Evolutionary conservation across 2,113 vertebrate species (phyloP).

Genomic region (Poecilia latipinna): DNA sequence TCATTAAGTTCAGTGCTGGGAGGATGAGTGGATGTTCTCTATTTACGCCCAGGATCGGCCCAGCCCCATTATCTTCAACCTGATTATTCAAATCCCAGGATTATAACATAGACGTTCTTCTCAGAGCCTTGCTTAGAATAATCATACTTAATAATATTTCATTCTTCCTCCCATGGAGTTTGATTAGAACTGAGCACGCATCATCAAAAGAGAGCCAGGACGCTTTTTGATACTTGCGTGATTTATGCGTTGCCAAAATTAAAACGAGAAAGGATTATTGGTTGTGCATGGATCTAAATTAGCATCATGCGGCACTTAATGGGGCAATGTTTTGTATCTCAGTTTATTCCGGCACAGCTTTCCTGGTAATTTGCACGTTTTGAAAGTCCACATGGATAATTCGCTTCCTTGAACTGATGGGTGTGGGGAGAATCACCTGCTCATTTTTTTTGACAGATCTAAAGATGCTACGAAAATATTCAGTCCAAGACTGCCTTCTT

Average conservation of each 20-base stretch:
- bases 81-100: conserved; percentile 81
- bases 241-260: conserved; percentile 52
- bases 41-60: conserved; percentile 70
- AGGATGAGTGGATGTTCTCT: conserved; percentile 77
- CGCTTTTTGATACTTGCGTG: conserved; percentile 54
- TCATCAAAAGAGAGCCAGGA: conserved; percentile 67
- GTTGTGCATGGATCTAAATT: conserved; percentile 59
- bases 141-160: conserved; percentile 71
- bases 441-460: conserved; percentile 74
- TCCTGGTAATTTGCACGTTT: conserved; percentile 20
- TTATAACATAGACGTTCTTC: conserved; percentile 72
- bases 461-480: conserved; percentile 69
- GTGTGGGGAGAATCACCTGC: conserved; percentile 73
- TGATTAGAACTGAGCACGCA: conserved; percentile 68
- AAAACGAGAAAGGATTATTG: conserved; percentile 62
- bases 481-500: conserved; percentile 66
- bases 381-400: conserved; percentile 43
- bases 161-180: conserved; percentile 61
- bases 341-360: conserved; percentile 36
- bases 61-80: conserved; percentile 77
- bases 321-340: conserved; percentile 43
- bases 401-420: conserved; percentile 35
- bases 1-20: conserved; percentile 77
- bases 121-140: conserved; percentile 69
- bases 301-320: conserved; percentile 48